Percentiles rank a stretch among this genome's conserved stretches.
Conservation (phyloP, 2,797 vertebrate species). For the Schizopygopsis malacanthus region DNA sequence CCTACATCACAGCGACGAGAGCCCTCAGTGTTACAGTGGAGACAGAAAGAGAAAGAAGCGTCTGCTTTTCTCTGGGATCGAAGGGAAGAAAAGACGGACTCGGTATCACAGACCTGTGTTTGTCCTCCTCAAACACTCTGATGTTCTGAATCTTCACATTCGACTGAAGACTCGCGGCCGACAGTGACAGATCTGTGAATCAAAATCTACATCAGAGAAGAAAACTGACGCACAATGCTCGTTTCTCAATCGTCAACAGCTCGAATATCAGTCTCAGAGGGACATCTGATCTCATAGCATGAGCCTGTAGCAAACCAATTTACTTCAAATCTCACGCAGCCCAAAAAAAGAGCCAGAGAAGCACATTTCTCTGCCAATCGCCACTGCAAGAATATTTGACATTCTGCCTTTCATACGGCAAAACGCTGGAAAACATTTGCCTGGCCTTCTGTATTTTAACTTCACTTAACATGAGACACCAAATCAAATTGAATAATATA, state of each 20-base stretch:
- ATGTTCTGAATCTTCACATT: neutral
- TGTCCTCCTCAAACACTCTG: neutral
- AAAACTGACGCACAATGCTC: neutral
- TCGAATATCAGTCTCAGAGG: conserved; percentile 66
- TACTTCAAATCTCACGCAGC: conserved; percentile 67
- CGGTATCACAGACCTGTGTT: neutral
- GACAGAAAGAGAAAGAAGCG: conserved; percentile 60
- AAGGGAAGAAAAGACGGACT: neutral
- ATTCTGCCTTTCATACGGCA: conserved; percentile 65
- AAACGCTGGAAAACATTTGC: conserved; percentile 67
- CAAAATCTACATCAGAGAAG: neutral
- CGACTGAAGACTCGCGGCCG: neutral
- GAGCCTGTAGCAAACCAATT: conserved; percentile 73
- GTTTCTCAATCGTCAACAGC: conserved; percentile 62
- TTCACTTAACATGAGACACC: conserved; percentile 66
- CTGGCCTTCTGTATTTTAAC: conserved; percentile 65
- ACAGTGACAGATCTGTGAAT: neutral
- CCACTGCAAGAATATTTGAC: conserved; percentile 73
- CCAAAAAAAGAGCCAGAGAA: conserved; percentile 70
- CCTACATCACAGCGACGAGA: conserved; percentile 65
- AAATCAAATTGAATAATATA: conserved; percentile 72
- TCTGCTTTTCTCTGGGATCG: conserved; percentile 69
- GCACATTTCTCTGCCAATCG: conserved; percentile 73
- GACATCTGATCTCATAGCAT: conserved; percentile 56
- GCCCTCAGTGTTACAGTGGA: conserved; percentile 63